These are phyloP conservation scores for Panagrolaimus sp. DNA, from an alignment of 1,140 invertebrate species.

Conservation along the genomic window DNA sequence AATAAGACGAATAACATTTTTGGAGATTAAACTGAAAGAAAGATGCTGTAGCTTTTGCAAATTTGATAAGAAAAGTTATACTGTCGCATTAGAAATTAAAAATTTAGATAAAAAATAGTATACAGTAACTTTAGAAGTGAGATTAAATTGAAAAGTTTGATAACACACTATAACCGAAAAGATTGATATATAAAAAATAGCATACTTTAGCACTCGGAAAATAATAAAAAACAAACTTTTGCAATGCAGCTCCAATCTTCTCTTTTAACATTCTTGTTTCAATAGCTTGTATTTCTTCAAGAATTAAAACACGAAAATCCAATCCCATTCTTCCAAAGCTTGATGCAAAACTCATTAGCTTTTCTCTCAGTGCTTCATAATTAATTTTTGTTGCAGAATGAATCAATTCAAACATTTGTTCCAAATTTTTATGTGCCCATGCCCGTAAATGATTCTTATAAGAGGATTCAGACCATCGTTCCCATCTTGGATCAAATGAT, in stretches of 20 bases:
- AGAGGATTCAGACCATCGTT: conserved; percentile 50
- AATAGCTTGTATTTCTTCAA: conserved; percentile 30
- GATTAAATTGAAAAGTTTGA: too few species aligned
- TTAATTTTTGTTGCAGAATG: conserved; percentile 24
- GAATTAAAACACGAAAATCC: conserved; percentile 49
- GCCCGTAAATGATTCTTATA: conserved; percentile 50
- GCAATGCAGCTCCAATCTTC: not conserved
- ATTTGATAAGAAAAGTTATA: too few species aligned
- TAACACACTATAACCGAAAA: too few species aligned
- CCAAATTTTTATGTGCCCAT: conserved; percentile 51
- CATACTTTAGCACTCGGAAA: too few species aligned
- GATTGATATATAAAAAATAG: too few species aligned
- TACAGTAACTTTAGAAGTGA: too few species aligned
- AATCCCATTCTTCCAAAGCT: conserved; percentile 57
- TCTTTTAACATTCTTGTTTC: conserved; percentile 11
- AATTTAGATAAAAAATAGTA: too few species aligned
- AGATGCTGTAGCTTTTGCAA: too few species aligned
- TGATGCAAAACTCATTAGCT: conserved; percentile 54
- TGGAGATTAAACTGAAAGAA: conserved; percentile 30
- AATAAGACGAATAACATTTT: conserved; percentile 34
- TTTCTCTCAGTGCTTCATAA: conserved; percentile 32
- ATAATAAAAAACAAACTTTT: conserved; percentile 1
- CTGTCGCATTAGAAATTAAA: too few species aligned
- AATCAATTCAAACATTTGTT: conserved; percentile 32
- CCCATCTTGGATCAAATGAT: conserved; percentile 51